These are phyloP conservation scores for Scleropages formosus DNA, from an alignment of 2,797 vertebrate genomes.

Conservation along the genomic window DNA sequence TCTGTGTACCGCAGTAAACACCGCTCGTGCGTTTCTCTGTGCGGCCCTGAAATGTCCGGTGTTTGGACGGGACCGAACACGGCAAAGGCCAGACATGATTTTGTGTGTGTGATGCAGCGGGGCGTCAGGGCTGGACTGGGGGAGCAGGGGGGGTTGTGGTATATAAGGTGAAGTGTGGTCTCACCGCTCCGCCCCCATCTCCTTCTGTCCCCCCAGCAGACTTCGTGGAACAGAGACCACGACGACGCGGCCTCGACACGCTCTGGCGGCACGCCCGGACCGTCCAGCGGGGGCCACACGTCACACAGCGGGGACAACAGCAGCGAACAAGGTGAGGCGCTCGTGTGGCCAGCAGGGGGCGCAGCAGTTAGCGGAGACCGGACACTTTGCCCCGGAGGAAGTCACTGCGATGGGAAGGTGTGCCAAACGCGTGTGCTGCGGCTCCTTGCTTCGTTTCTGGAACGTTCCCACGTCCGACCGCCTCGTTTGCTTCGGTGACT, in stretches of 20 bases:
- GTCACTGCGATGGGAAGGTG: not conserved
- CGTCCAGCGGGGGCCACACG: conserved; percentile 96
- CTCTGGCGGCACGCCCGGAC: conserved; percentile 93
- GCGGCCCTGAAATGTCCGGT: no score
- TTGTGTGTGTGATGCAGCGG: no score
- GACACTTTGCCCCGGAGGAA: not conserved
- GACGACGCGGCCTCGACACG: conserved; percentile 96
- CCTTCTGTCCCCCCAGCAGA: conserved; percentile 60
- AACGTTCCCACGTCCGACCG: conserved; percentile 4
- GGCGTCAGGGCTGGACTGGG: no score
- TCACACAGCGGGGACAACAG: conserved; percentile 99
- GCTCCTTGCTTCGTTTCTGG: not conserved
- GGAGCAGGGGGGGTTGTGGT: not conserved
- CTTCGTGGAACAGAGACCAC: conserved; percentile 98
- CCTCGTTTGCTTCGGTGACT: not conserved
- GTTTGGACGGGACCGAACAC: no score
- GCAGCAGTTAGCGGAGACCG: not conserved
- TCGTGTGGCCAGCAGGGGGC: not conserved
- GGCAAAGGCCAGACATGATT: no score
- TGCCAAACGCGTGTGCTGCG: not conserved
- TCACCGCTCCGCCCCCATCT: conserved; percentile 24
- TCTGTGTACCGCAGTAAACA: no score
- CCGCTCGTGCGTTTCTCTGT: no score
- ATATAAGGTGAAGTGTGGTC: conserved; percentile 7
- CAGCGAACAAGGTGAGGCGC: conserved; percentile 91